A percentile compares a stretch with the other conserved stretches of the same genome.
phyloP scores from a whole-genome alignment of 2,113 vertebrate genomes.

The Tupaia tana region DNA sequence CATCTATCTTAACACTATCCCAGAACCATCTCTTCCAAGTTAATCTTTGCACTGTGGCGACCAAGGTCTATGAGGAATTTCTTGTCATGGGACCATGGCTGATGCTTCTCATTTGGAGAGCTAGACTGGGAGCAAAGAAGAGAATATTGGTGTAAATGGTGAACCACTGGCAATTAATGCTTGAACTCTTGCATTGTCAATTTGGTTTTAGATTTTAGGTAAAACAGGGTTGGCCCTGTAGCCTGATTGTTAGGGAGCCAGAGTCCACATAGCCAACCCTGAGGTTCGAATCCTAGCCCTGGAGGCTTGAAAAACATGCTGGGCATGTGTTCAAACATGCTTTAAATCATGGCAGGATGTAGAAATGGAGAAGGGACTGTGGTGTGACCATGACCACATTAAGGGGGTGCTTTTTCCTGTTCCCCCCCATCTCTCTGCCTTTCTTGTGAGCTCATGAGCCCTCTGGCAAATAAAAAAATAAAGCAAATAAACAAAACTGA shows the following conservation, averaged over 20 bases:
- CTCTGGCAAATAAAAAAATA: neutral
- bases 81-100: neutral
- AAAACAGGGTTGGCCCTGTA: too few species aligned
- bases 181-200: neutral
- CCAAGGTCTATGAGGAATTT: neutral
- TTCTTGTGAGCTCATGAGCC: too few species aligned
- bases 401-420: too few species aligned
- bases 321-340: too few species aligned
- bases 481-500: neutral
- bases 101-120: neutral
- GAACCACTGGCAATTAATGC: neutral
- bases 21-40: neutral
- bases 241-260: too few species aligned
- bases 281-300: too few species aligned
- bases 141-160: accelerated
- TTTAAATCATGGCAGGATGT: too few species aligned
- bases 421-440: too few species aligned
- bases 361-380: too few species aligned
- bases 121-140: neutral
- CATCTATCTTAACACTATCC: neutral
- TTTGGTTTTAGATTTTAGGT: neutral
- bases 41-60: neutral
- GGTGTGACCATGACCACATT: too few species aligned
- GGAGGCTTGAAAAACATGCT: too few species aligned
- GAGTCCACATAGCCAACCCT: too few species aligned